A percentile compares a stretch with the other conserved stretches of the same genome.
These are phyloP conservation scores for Meghimatium bilineatum DNA, from an alignment of 2,888 invertebrate species.

Conservation along the genomic window DNA sequence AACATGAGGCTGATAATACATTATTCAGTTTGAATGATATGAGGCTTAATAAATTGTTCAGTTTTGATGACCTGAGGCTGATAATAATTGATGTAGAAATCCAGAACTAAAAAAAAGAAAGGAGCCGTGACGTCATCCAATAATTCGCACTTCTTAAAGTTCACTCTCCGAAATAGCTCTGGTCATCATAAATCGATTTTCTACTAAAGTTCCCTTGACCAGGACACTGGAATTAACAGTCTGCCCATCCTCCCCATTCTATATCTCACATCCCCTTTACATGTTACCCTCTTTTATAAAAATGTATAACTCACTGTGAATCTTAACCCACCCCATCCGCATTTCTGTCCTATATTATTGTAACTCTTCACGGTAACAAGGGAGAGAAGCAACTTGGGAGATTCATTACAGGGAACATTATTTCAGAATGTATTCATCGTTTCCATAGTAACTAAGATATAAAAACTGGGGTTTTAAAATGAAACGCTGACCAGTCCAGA, in stretches of 20 bases:
- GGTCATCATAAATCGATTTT: slow-evolving; percentile 24
- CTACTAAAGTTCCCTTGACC: not conserved
- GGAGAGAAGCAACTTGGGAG: not conserved
- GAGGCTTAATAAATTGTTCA: too few species aligned
- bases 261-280: too few species aligned
- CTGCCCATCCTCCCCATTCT: not conserved
- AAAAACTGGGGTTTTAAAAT: slow-evolving; percentile 40
- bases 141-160: not conserved
- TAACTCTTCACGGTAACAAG: not conserved
- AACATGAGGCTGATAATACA: too few species aligned
- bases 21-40: too few species aligned
- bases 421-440: slow-evolving; percentile 27
- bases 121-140: not conserved
- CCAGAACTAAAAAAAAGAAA: too few species aligned
- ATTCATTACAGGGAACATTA: not conserved
- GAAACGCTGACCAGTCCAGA: slow-evolving; percentile 32
- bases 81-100: too few species aligned
- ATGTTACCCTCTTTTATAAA: not conserved
- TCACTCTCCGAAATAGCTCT: not conserved
- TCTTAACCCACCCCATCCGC: not conserved
- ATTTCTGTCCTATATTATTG: not conserved
- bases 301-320: not conserved
- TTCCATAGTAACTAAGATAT: slow-evolving; percentile 21
- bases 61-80: too few species aligned
- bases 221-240: not conserved